Evolutionary conservation across 1,140 invertebrate genomes (phyloP).

Genomic region (Drosophila chauvacae): DNA sequence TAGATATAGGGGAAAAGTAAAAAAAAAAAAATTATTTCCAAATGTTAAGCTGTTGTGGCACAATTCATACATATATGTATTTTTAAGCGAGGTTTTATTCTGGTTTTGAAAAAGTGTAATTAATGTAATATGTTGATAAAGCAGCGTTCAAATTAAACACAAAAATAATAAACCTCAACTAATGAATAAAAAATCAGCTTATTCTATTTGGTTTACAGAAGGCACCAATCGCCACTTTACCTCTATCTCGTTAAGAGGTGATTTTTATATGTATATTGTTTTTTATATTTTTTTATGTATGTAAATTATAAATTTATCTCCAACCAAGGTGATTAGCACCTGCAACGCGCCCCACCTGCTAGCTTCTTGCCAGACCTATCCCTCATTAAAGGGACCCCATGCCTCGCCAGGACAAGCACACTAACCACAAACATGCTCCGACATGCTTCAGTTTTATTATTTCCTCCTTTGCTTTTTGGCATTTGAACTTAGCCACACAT

Average conservation of each 20-base stretch:
- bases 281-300: not conserved
- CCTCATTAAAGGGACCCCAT: not conserved
- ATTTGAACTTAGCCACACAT: conserved; percentile 46
- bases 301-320: not conserved
- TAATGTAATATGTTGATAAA: not conserved
- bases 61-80: no score
- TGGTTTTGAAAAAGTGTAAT: not conserved
- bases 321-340: conserved; percentile 7
- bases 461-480: conserved; percentile 62
- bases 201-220: not conserved
- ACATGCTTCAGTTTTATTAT: conserved; percentile 70
- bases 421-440: conserved; percentile 39
- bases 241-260: not conserved
- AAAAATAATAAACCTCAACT: not conserved
- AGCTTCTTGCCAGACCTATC: conserved; percentile 17
- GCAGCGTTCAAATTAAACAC: not conserved
- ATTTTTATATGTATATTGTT: not conserved
- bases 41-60: not conserved
- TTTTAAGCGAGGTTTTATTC: not conserved
- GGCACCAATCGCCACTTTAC: not conserved
- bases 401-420: not conserved
- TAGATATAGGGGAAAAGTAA: not conserved
- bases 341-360: not conserved
- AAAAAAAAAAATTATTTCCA: not conserved
- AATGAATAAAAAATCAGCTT: not conserved